phyloP scores from a whole-genome alignment of 2,888 invertebrate genomes.

The Sthenelais limicola region DNA sequence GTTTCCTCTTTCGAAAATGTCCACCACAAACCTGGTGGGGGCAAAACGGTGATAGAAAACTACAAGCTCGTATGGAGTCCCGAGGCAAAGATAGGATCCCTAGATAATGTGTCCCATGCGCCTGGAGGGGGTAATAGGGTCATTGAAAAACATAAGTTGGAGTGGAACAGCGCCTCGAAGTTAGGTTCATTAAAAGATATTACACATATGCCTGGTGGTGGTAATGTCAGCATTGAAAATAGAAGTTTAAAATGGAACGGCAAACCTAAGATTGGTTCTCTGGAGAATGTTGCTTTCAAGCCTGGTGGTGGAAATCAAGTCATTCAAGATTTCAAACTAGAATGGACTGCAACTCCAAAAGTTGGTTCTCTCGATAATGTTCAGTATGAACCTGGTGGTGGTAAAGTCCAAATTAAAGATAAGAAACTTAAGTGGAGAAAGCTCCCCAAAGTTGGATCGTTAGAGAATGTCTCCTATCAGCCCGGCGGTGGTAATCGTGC shows the following conservation, averaged over 20 bases:
- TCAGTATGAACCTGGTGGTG: slow-evolving; percentile 56
- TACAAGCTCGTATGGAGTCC: no score
- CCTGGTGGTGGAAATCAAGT: slow-evolving; percentile 65
- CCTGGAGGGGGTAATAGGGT: no score
- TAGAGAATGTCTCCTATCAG: slow-evolving; percentile 86
- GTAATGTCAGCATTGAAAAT: neutral
- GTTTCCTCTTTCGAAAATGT: no score
- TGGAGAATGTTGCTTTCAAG: slow-evolving; percentile 90
- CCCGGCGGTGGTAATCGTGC: slow-evolving; percentile 93
- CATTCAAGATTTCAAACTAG: neutral
- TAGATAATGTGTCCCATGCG: no score
- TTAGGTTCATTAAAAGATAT: neutral
- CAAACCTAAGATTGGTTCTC: slow-evolving; percentile 88
- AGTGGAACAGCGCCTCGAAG: no score
- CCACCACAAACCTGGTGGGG: no score
- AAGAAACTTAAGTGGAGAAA: slow-evolving; percentile 76
- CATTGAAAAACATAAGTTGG: no score
- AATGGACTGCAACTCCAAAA: slow-evolving; percentile 32
- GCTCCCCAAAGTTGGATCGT: slow-evolving; percentile 89
- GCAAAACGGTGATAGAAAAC: no score
- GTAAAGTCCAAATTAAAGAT: slow-evolving; percentile 53
- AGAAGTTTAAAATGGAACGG: neutral
- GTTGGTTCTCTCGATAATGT: slow-evolving; percentile 58
- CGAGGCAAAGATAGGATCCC: no score
- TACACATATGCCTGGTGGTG: neutral